Base-by-base conservation (phyloP, 2,797 vertebrate species). In the Staurois parvus region DNA sequence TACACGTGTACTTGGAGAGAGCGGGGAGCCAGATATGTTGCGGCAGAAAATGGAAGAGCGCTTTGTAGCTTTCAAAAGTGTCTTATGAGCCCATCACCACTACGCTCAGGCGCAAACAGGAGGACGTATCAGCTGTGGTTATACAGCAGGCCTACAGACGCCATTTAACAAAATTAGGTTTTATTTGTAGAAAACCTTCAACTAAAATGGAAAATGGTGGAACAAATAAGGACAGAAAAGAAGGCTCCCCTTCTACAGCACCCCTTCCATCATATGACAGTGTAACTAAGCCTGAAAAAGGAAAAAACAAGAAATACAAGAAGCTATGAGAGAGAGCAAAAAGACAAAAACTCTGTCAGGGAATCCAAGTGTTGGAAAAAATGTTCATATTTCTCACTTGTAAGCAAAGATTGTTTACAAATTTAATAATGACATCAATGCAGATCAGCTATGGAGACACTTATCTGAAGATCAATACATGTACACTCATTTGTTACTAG, bases 41-140 rank as follows among this genome's bases (percentile, higher is more conserved):
- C 94, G 98, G n/a, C 97, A 99, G 88, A 98, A 99, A 94, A 99
- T 99, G 98, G 98, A 99, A 94, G 98, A 99, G 90, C 95, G 98
- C 37, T 99, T 99, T 0, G 97, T 99, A 93, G 98, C 98, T 0
- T 98, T 99, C 98, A 93, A 99, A 99, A 95, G 97, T 99, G 92
- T 99, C 98, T 89, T 99, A 99, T 0, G 98, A 99, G 94, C 98
- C 98, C 0, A 99, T 99, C 93, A 99, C 98, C 2, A 99, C 98
- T 64, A 99, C 98, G 0, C 95, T 99, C 84, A 93, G 98, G 82
- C n/a, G 98, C 81, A 99, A 99, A 91, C 98, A 99, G 93, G 98
- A 99, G 88, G 97, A 99, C 9, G 97, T 99, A 40, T 99, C 98
- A 0, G 95, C 95, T 0, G 92, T 97, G 90, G 94, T 99, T 88